Evolutionary conservation across 37 sponge, comb jelly and placozoan genomes (phyloP), one percentile per base, ranked within the genome.

Genomic region (Agelas oroides): DNA sequence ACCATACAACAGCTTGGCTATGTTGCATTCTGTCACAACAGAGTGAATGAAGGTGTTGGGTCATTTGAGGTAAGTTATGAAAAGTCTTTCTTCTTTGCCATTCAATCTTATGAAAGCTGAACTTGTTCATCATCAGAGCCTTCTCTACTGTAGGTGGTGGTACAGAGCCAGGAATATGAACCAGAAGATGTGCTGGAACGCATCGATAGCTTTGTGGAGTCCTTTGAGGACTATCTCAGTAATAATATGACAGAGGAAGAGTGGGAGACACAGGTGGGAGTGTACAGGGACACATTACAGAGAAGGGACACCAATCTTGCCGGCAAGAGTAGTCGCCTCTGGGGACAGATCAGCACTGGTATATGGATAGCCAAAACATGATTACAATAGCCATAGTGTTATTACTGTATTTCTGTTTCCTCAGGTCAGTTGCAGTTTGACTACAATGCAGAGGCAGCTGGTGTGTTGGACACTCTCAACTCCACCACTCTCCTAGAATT

Each of bases 1-100:
- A 96, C 97, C 2, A 27, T 74, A 53, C 77, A 96, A 64, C 89
- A 93, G 54, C 85, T 96, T 3, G 97, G 97, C 24, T 96, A 96
- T 56, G 86, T 91, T 6, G 97, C 76, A 23, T 68, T 62, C 77
- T 93, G 93, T 68, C 75, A 71, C 53, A 6, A 59, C 1, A 14
- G 30, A 35, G 23, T 32, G 19, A 71, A 69, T 24, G 70, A 85
- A 5, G 64, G 60, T 65, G 40, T 70, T 1, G 81, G 81, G 56
- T 80, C 81, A 16, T 80, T 80, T 70, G 70, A 80, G 54, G 68
- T 46, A 8, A 46, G 46, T 8, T 46, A 12, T 46, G 46, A 8
- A 12, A n/a, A n/a, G n/a, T n/a, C n/a, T n/a, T n/a, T n/a, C n/a
- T n/a, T n/a, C n/a, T n/a, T n/a, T n/a, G n/a, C n/a, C n/a, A n/a